phyloP scores from a whole-genome alignment of 2,113 vertebrate genomes.

The Zootoca vivipara region DNA sequence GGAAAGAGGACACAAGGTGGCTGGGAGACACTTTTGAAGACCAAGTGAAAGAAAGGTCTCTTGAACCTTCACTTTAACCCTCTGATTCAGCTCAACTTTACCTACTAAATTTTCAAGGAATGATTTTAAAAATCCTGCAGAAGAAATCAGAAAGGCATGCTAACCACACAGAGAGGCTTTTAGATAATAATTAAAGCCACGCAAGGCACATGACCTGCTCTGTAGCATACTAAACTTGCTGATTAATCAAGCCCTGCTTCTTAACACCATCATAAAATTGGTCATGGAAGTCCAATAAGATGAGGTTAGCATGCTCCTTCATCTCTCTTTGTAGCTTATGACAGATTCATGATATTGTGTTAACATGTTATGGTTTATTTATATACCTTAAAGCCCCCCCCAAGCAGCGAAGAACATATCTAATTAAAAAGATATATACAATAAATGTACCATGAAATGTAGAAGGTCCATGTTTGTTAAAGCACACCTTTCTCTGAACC shows the following conservation, averaged over 20 bases:
- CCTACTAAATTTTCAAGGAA: neutral
- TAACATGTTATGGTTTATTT: neutral
- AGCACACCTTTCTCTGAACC: too few relatives aligned
- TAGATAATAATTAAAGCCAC: neutral
- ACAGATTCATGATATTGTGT: slow-evolving; percentile 34
- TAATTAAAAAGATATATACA: too few relatives aligned
- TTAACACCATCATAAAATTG: neutral
- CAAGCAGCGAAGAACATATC: too few relatives aligned
- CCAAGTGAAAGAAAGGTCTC: neutral
- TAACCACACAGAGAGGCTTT: neutral
- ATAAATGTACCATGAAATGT: too few relatives aligned
- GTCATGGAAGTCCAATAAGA: slow-evolving; percentile 30
- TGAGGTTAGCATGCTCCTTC: neutral
- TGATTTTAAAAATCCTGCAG: neutral
- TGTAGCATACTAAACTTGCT: neutral
- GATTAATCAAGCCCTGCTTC: neutral
- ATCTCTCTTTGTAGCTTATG: neutral
- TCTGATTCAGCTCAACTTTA: neutral
- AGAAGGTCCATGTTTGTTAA: too few relatives aligned
- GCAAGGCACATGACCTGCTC: neutral
- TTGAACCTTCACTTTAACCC: neutral
- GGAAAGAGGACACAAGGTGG: neutral
- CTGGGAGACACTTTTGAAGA: neutral
- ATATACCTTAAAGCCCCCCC: too few relatives aligned
- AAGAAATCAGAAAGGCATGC: neutral